A percentile compares a stretch with the other conserved stretches of the same genome.
These are phyloP conservation scores for Myotis myotis DNA, from an alignment of 2,797 vertebrate genomes.

Conservation along the genomic window DNA sequence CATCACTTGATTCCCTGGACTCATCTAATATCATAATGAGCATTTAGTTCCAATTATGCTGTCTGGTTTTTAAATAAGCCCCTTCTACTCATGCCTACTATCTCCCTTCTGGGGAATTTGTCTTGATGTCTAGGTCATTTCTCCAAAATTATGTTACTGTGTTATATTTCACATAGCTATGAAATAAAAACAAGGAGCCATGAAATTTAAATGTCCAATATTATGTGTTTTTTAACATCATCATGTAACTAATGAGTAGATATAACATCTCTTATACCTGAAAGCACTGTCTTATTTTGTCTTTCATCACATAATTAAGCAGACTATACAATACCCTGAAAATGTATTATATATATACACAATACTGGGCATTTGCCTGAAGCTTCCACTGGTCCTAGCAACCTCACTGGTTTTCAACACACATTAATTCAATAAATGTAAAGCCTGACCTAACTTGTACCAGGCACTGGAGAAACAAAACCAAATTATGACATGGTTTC, in stretches of 20 bases:
- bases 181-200: neutral
- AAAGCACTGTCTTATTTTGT: neutral
- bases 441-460: neutral
- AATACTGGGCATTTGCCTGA: neutral
- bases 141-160: neutral
- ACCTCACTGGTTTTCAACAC: neutral
- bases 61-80: constrained; percentile 23
- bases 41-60: constrained; percentile 54
- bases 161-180: neutral
- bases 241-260: neutral
- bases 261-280: neutral
- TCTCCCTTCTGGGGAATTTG: constrained; percentile 40
- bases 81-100: constrained; percentile 24
- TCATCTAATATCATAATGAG: neutral
- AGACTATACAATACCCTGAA: neutral
- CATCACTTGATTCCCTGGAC: neutral
- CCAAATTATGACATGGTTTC: neutral
- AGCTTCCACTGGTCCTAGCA: neutral
- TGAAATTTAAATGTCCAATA: neutral
- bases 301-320: neutral
- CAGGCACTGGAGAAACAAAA: neutral
- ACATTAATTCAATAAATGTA: neutral
- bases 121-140: constrained; percentile 24
- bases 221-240: neutral
- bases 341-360: neutral